A percentile compares a stretch with the other conserved stretches of the same genome.
These are phyloP conservation scores for Gymnothorax javanicus DNA, from an alignment of 2,797 vertebrate genomes.

Conservation along the genomic window DNA sequence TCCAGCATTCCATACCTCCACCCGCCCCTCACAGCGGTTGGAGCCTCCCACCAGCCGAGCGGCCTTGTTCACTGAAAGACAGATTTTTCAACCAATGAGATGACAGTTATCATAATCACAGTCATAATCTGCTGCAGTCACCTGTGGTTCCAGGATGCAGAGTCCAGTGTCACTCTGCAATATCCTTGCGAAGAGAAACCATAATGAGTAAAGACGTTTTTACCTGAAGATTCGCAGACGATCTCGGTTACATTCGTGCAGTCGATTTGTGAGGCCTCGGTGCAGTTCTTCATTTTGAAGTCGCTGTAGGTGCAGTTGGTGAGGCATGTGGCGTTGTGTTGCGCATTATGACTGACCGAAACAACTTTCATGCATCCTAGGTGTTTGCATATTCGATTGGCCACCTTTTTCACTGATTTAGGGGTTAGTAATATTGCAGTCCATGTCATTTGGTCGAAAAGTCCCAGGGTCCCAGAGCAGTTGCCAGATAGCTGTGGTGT, in stretches of 20 bases:
- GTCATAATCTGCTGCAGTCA: not conserved
- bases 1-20: conserved; percentile 62
- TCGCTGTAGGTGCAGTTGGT: conserved; percentile 44
- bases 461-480: conserved; percentile 43
- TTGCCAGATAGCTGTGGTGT: conserved; percentile 32
- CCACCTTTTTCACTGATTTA: not conserved
- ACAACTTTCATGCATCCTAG: conserved; percentile 49
- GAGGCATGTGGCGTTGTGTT: conserved; percentile 41
- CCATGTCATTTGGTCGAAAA: conserved; percentile 27
- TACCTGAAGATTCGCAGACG: conserved; percentile 50
- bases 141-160: not conserved
- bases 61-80: conserved; percentile 46
- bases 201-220: not conserved
- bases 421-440: conserved; percentile 31
- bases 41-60: conserved; percentile 46
- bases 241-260: conserved; percentile 43
- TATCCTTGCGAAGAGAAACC: not conserved
- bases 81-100: conserved; percentile 25
- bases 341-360: accelerated
- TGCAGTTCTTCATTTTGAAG: conserved; percentile 55
- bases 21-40: conserved; percentile 64
- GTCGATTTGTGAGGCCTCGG: not conserved
- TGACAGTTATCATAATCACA: not conserved
- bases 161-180: not conserved
- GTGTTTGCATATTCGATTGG: conserved; percentile 50